Evolutionary conservation across 2,113 vertebrate genomes (phyloP), one percentile per base, ranked within the genome.

Genomic region (Tragelaphus strepsiceros): DNA sequence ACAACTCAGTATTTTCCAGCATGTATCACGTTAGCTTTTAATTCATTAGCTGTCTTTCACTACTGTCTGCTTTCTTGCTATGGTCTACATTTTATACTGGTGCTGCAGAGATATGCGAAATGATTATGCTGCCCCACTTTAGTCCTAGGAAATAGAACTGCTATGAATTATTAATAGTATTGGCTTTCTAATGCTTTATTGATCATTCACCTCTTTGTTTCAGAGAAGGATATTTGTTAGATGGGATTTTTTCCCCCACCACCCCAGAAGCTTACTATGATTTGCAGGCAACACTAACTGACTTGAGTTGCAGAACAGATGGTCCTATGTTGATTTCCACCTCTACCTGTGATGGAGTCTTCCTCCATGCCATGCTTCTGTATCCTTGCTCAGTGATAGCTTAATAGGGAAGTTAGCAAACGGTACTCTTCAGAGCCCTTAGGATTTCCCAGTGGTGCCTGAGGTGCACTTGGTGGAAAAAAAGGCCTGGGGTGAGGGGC

Each of bases 151-250:
- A 98, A 94, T 87, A 96, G 93, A 94, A 91, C 46, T 95, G n/a
- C 71, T 88, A 91, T 98, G 96, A 97, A 98, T 98, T 98, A 98
- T 98, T 98, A 95, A 97, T 95, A 93, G 53, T 93, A 92, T 97
- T 94, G 61, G 82, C 93, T 92, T 98, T 97, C 83, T 93, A 93
- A 95, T 91, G 71, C 91, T 97, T 97, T 97, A 90, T 77, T 43
- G 71, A 77, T 77, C 35, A 94, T 96, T 95, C 32, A 89, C 46
- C 26, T 97, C 96, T 96, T 91, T 89, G 86, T 93, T 97, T 97
- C 97, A 97, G 80, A 89, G 71, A 89, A 95, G 35, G 46, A 64
- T 97, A 95, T 96, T 85, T 49, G 62, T 93, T 91, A 97, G 92
- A 96, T 97, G 78, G 67, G 85, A 49, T 80, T 96, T 97, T 97